Conservation (phyloP, 2,888 invertebrate species). For the Azorinus chamasolen region DNA sequence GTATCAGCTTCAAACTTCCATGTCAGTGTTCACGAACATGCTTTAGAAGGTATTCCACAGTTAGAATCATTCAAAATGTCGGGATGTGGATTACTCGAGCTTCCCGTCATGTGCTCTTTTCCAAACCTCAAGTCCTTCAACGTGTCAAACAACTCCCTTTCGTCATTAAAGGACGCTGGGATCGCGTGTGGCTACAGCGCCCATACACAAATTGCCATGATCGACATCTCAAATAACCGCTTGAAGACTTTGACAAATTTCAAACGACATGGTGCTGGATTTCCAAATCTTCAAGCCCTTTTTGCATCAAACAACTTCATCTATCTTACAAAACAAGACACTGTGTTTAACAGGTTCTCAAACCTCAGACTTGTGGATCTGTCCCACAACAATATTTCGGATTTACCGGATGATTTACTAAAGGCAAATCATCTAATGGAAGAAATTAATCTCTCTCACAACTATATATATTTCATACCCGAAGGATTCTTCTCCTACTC, state of each 20-base stretch:
- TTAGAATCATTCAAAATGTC: slow-evolving; percentile 30
- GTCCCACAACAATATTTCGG: slow-evolving; percentile 41
- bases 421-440: slow-evolving; percentile 21
- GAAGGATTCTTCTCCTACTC: slow-evolving; percentile 30
- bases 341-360: slow-evolving; percentile 30
- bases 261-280: slow-evolving; percentile 21
- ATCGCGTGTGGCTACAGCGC: slow-evolving; percentile 22
- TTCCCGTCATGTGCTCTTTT: slow-evolving; percentile 45
- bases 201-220: slow-evolving; percentile 11
- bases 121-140: slow-evolving; percentile 32
- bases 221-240: slow-evolving; percentile 56
- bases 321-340: background rate
- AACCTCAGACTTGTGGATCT: slow-evolving; percentile 41
- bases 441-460: slow-evolving; percentile 45
- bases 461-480: slow-evolving; percentile 31
- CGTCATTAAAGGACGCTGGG: slow-evolving; percentile 43
- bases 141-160: slow-evolving; percentile 46
- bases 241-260: slow-evolving; percentile 33
- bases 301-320: slow-evolving; percentile 33
- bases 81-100: slow-evolving; percentile 32
- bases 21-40: slow-evolving; percentile 44
- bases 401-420: slow-evolving; percentile 33
- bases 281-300: slow-evolving; percentile 41
- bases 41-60: slow-evolving; percentile 24
- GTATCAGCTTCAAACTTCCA: slow-evolving; percentile 43